Evolutionary conservation across 1,140 invertebrate species (phyloP), one percentile per base, ranked within the genome.

Genomic region (Bilobella aurantiaca): DNA sequence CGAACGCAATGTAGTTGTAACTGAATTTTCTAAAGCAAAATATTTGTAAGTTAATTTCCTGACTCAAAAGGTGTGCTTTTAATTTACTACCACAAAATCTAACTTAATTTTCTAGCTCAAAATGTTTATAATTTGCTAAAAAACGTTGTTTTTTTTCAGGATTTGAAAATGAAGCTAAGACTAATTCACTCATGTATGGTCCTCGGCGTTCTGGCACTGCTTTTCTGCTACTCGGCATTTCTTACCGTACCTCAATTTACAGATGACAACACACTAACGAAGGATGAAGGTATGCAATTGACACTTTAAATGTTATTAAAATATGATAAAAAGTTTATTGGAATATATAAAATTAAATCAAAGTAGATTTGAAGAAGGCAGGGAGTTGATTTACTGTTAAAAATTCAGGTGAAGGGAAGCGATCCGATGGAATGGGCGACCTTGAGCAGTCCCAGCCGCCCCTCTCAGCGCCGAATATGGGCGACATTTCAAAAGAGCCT

Each of bases 121-220:
- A n/a, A n/a, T n/a, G n/a, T n/a, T n/a, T n/a, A n/a, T n/a, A n/a
- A n/a, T n/a, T n/a, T n/a, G n/a, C n/a, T n/a, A 42, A 42, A 42
- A 56, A 56, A 56, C 25, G 28, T 29, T 66, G 58, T 68, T 25
- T 66, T 16, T 68, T 71, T 69, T 5, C 63, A 72, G 70, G 66
- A 64, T 64, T 66, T 64, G 32, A 69, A 49, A 63, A 73, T 73
- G 72, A 64, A 69, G 53, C 64, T 73, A 56, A 66, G 69, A 67
- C 68, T 67, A 56, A 63, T 73, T 49, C 72, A 73, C 57, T 73
- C 72, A 58, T 73, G 69, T 34, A 71, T 73, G 69, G 67, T 71
- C 29, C 32, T 71, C 65, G 68, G 66, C 42, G 72, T 73, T 25
- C 59, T 73, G 25, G 72, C 69, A 31, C 67, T 73, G 57, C 65